phyloP scores from a whole-genome alignment of 2,113 vertebrate species.

The Ardeotis arabs region DNA sequence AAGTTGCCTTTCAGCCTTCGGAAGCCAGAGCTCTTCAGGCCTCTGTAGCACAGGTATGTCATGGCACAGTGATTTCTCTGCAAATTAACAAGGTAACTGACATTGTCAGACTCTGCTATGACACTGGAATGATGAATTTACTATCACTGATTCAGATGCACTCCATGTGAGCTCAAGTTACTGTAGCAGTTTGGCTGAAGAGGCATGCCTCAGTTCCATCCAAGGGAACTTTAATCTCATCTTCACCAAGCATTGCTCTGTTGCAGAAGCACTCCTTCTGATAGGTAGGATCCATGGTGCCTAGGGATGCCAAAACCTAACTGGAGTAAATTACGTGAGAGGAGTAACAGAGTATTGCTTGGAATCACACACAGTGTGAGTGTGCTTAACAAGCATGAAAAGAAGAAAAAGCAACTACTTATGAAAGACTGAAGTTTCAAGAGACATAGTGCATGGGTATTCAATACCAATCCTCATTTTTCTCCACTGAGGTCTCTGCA shows the following conservation, averaged over 20 bases:
- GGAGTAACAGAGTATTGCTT: neutral
- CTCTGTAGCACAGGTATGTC: neutral
- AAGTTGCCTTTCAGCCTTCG: neutral
- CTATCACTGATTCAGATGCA: accelerated
- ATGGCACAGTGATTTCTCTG: neutral
- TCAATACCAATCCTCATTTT: neutral
- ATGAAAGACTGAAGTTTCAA: neutral
- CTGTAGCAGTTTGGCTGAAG: neutral
- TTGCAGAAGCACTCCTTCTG: neutral
- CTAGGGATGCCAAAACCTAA: neutral
- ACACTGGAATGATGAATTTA: neutral
- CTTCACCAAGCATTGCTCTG: neutral
- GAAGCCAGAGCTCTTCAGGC: neutral
- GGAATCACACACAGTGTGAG: neutral
- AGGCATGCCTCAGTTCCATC: neutral
- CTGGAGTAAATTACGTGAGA: neutral
- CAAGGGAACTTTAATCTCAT: neutral
- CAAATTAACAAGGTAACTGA: neutral
- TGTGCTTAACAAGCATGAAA: slow-evolving; percentile 3
- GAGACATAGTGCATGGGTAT: neutral
- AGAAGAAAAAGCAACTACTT: slow-evolving; percentile 2
- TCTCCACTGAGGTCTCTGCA: neutral
- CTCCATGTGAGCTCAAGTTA: neutral
- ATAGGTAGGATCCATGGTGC: neutral
- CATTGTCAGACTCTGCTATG: neutral